Evolutionary conservation across 2,888 invertebrate species (phyloP).

Genomic region (Embidobia sp.): DNA sequence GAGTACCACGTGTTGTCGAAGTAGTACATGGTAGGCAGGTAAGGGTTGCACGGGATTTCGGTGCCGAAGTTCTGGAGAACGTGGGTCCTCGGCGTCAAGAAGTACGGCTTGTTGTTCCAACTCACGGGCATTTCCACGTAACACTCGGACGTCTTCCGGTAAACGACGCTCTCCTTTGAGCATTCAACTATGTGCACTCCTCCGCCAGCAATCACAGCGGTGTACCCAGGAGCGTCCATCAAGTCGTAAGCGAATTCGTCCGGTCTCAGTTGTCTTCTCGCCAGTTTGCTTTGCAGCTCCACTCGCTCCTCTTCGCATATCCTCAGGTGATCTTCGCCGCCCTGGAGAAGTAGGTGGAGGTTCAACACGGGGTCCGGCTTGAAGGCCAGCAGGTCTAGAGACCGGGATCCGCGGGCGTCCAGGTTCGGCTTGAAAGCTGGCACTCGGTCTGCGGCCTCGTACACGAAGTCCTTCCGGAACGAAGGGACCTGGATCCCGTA

Average conservation of each 20-base stretch:
- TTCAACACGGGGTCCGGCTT: not conserved
- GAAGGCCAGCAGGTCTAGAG: not conserved
- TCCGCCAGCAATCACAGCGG: not conserved
- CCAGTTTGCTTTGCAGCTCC: not conserved
- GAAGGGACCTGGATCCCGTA: too few species aligned
- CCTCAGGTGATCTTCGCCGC: not conserved
- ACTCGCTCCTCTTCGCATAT: not conserved
- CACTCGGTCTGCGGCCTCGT: too few species aligned
- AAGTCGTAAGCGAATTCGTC: not conserved
- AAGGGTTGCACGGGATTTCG: not conserved
- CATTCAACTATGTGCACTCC: not conserved
- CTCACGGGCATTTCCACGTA: slow-evolving; percentile 53
- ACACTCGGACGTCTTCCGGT: slow-evolving; percentile 39
- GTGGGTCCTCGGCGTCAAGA: slow-evolving; percentile 64
- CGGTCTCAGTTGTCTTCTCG: not conserved
- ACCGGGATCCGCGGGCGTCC: too few species aligned
- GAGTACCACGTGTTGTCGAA: not conserved
- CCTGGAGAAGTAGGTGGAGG: not conserved
- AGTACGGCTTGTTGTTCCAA: slow-evolving; percentile 48
- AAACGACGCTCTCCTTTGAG: not conserved
- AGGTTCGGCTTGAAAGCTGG: too few species aligned
- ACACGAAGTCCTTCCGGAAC: too few species aligned
- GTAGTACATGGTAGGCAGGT: not conserved
- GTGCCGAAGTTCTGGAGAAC: slow-evolving; percentile 45
- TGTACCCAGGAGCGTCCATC: slow-evolving; percentile 6